Conservation (phyloP, 2,888 invertebrate genomes). For the Andrena flavipes region DNA sequence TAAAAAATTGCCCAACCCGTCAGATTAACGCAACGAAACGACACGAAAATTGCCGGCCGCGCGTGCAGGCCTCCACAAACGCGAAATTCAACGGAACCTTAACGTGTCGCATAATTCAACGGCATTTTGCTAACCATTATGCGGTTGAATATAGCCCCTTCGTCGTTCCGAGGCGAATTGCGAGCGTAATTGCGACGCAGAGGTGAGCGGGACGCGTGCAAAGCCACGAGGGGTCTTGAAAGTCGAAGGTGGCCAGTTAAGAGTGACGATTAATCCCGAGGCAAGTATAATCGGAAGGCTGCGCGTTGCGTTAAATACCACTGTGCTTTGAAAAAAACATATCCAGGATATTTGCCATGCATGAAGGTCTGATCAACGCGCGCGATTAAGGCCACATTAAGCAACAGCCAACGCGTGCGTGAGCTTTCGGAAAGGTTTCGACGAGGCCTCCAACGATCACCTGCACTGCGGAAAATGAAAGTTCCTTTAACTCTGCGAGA, state of each 20-base stretch:
- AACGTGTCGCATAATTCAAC: slow-evolving; percentile 39
- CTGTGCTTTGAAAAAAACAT: slow-evolving; percentile 36
- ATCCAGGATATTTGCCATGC: slow-evolving; percentile 31
- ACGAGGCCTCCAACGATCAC: slow-evolving; percentile 41
- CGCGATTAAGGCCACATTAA: slow-evolving; percentile 45
- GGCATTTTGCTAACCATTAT: slow-evolving; percentile 33
- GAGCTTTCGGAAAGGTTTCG: slow-evolving; percentile 54
- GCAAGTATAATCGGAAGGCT: slow-evolving; percentile 30
- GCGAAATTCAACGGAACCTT: slow-evolving; percentile 23
- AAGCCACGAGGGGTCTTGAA: not conserved
- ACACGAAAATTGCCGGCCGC: not conserved
- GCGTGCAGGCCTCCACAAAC: not conserved
- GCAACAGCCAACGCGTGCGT: slow-evolving; percentile 55
- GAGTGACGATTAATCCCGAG: slow-evolving; percentile 35
- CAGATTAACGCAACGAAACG: not conserved
- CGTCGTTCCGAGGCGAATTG: slow-evolving; percentile 22
- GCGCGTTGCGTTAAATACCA: not conserved
- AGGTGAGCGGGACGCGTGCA: not conserved
- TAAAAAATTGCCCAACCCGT: not conserved
- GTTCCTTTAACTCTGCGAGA: not conserved
- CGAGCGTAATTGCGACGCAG: slow-evolving; percentile 20
- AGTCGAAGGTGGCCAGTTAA: slow-evolving; percentile 20
- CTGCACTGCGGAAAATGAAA: slow-evolving; percentile 60
- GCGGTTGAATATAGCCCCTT: slow-evolving; percentile 15
- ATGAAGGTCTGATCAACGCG: not conserved